Evolutionary conservation across 2,888 invertebrate genomes (phyloP).

Genomic region (Cacoxenus indagator): DNA sequence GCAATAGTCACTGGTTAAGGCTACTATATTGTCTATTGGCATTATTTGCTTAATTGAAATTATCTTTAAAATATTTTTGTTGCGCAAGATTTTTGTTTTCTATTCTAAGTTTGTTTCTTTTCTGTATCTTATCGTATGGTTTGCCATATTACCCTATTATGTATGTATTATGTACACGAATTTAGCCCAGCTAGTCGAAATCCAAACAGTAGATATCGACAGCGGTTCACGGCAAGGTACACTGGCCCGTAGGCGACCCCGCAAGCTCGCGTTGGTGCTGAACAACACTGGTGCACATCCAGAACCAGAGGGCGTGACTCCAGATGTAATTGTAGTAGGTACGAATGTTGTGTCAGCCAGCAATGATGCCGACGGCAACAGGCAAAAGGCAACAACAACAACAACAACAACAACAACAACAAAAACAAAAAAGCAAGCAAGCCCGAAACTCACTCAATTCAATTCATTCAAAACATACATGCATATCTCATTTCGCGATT

Average conservation of each 20-base stretch:
- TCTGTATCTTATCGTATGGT: background rate
- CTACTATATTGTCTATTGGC: too few species aligned
- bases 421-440: background rate
- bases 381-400: constrained; percentile 18
- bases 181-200: constrained; percentile 67
- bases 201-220: constrained; percentile 61
- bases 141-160: constrained; percentile 23
- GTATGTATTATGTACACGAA: constrained; percentile 42
- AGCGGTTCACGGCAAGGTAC: constrained; percentile 51
- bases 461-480: background rate
- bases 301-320: background rate
- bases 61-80: too few species aligned
- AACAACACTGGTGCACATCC: background rate
- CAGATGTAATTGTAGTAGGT: constrained; percentile 38
- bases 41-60: too few species aligned
- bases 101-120: constrained; percentile 8
- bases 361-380: background rate
- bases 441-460: too few species aligned
- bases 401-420: constrained; percentile 25
- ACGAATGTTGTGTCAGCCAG: constrained; percentile 44
- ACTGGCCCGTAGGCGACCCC: constrained; percentile 43
- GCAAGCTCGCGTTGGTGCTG: background rate
- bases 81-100: background rate
- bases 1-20: too few species aligned
- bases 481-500: too few species aligned